Conservation (phyloP, 2,888 invertebrate species). For the Callosobruchus maculatus region DNA sequence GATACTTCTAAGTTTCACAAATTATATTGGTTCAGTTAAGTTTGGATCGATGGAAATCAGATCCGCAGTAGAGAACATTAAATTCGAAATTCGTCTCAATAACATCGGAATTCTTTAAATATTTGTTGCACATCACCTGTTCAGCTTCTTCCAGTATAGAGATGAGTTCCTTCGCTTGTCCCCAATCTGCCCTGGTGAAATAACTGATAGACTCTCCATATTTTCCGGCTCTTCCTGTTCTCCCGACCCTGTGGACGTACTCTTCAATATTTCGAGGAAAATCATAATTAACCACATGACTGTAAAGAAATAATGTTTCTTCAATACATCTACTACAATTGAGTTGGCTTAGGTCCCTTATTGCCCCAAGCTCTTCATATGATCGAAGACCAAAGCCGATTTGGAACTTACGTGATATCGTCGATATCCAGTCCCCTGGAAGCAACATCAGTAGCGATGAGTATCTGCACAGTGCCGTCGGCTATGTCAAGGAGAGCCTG, state of each 20-base stretch:
- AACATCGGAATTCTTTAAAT: neutral
- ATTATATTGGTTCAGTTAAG: too few relatives aligned
- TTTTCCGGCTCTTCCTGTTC: slow-evolving; percentile 89
- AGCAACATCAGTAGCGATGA: slow-evolving; percentile 94
- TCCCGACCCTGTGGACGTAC: slow-evolving; percentile 93
- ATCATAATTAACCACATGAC: slow-evolving; percentile 87
- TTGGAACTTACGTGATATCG: slow-evolving; percentile 65
- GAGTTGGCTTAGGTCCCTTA: too few relatives aligned
- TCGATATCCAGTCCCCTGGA: slow-evolving; percentile 91
- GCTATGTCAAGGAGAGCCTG: slow-evolving; percentile 82
- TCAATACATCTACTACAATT: neutral
- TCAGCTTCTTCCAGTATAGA: slow-evolving; percentile 82
- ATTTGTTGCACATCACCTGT: slow-evolving; percentile 53
- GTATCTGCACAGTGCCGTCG: slow-evolving; percentile 71
- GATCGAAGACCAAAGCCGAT: too few relatives aligned
- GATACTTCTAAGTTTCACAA: too few relatives aligned
- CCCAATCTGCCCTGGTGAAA: slow-evolving; percentile 79
- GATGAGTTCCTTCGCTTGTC: slow-evolving; percentile 75
- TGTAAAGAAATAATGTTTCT: slow-evolving; percentile 33
- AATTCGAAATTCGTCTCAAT: too few relatives aligned
- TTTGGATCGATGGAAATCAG: too few relatives aligned
- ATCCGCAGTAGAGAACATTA: too few relatives aligned
- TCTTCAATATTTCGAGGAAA: slow-evolving; percentile 94
- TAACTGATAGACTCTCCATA: slow-evolving; percentile 80
- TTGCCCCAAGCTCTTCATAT: too few relatives aligned